These are phyloP conservation scores for Haemorhous mexicanus DNA, from an alignment of 2,113 vertebrate species.

Conservation along the genomic window DNA sequence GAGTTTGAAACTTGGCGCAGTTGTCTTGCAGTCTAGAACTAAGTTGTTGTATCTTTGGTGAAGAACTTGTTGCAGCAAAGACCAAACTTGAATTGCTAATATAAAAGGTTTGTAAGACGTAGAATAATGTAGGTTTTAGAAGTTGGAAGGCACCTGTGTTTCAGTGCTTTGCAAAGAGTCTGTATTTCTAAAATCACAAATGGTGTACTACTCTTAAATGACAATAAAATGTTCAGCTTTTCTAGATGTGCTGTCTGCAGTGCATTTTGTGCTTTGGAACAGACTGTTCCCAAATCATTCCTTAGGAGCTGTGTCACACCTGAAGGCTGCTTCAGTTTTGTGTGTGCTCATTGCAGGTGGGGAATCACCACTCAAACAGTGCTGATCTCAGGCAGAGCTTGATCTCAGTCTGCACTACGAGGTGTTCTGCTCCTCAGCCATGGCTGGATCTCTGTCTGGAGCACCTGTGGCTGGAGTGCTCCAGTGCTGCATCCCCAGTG, in stretches of 20 bases:
- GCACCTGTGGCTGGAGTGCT: accelerated
- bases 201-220: constrained; percentile 40
- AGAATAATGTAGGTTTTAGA: background rate
- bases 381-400: accelerated
- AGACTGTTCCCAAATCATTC: background rate
- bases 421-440: accelerated
- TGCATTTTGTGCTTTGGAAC: background rate
- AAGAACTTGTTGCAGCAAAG: background rate
- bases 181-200: constrained; percentile 53
- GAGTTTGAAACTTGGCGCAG: background rate
- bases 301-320: accelerated
- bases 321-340: accelerated
- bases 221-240: constrained; percentile 76
- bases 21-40: background rate
- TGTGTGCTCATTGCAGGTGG: accelerated
- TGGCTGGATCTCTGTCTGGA: accelerated
- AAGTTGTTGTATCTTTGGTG: background rate
- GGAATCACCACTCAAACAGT: accelerated
- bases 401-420: accelerated
- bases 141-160: background rate
- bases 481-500: background rate
- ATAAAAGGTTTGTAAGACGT: background rate
- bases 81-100: background rate
- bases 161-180: constrained; percentile 42
- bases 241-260: constrained; percentile 4